These are phyloP conservation scores for Spatula clypeata DNA, from an alignment of 2,797 vertebrate genomes.

Conservation along the genomic window DNA sequence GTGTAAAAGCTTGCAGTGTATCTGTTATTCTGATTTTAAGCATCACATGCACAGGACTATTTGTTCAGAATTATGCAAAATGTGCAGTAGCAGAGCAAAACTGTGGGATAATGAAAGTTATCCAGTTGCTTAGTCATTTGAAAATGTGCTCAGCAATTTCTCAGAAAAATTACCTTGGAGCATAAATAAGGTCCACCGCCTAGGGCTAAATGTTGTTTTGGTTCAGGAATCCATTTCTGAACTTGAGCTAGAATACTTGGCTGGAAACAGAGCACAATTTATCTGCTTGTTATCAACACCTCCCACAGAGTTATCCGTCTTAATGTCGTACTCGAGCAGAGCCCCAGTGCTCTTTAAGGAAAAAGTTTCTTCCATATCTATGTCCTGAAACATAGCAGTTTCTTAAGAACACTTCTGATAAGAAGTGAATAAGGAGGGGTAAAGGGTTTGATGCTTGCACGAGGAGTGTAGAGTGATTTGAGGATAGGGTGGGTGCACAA, in stretches of 20 bases:
- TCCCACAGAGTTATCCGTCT: background rate
- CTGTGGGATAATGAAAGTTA: slow-evolving; percentile 51
- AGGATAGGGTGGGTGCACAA: background rate
- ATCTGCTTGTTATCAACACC: background rate
- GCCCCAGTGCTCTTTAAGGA: too few relatives aligned
- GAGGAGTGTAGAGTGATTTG: background rate
- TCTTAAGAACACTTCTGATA: background rate
- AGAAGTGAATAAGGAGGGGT: background rate
- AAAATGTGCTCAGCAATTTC: slow-evolving; percentile 36
- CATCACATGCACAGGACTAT: slow-evolving; percentile 34
- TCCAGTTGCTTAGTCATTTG: slow-evolving; percentile 51
- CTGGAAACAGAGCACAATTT: background rate
- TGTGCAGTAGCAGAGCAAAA: slow-evolving; percentile 57
- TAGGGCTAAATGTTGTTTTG: background rate
- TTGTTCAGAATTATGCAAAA: slow-evolving; percentile 53
- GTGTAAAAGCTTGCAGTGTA: slow-evolving; percentile 67
- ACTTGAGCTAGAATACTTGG: background rate
- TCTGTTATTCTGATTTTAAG: slow-evolving; percentile 79
- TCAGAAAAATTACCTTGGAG: background rate
- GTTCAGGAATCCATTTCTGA: background rate
- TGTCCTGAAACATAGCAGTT: background rate
- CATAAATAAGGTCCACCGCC: background rate
- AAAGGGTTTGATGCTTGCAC: background rate
- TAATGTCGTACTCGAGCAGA: background rate
- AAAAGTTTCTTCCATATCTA: background rate